Evolutionary conservation across 2,797 vertebrate species (phyloP).

Genomic region (Champsocephalus gunnari): DNA sequence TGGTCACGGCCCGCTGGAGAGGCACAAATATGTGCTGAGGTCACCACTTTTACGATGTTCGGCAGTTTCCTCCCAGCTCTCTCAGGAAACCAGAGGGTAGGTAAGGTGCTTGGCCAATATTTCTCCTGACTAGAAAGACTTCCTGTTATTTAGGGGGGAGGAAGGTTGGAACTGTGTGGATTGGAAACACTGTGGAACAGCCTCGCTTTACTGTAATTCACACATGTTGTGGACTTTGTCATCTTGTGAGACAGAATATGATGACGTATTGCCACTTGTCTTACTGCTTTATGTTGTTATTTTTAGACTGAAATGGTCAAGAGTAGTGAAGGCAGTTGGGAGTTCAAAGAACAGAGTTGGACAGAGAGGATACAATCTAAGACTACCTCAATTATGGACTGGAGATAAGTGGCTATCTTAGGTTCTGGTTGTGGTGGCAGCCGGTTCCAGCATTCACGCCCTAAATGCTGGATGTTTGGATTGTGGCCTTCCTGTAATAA

Average conservation of each 20-base stretch:
- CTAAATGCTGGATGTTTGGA: slow-evolving; percentile 65
- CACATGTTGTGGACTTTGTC: not conserved
- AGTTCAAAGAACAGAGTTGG: slow-evolving; percentile 45
- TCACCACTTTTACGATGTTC: slow-evolving; percentile 75
- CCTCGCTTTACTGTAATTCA: slow-evolving; percentile 31
- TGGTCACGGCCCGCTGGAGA: slow-evolving; percentile 70
- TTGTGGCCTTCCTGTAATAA: slow-evolving; percentile 68
- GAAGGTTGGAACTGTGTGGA: slow-evolving; percentile 23
- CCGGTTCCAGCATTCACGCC: slow-evolving; percentile 66
- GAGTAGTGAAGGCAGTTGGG: slow-evolving; percentile 17
- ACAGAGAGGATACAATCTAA: slow-evolving; percentile 46
- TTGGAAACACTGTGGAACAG: slow-evolving; percentile 28
- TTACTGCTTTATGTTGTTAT: slow-evolving; percentile 21
- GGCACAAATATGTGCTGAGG: slow-evolving; percentile 83
- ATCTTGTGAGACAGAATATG: not conserved
- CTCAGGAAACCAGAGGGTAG: slow-evolving; percentile 92
- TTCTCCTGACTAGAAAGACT: slow-evolving; percentile 80
- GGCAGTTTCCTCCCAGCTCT: slow-evolving; percentile 86
- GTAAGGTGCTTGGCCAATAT: slow-evolving; percentile 81
- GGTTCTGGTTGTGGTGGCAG: slow-evolving; percentile 56
- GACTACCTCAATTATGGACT: slow-evolving; percentile 69
- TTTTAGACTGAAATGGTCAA: slow-evolving; percentile 23
- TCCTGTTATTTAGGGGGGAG: slow-evolving; percentile 78
- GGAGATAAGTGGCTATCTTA: slow-evolving; percentile 71
- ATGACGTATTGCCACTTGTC: not conserved